Conservation (phyloP, 2,113 vertebrate genomes). For the Microcebus ravelobensis region DNA sequence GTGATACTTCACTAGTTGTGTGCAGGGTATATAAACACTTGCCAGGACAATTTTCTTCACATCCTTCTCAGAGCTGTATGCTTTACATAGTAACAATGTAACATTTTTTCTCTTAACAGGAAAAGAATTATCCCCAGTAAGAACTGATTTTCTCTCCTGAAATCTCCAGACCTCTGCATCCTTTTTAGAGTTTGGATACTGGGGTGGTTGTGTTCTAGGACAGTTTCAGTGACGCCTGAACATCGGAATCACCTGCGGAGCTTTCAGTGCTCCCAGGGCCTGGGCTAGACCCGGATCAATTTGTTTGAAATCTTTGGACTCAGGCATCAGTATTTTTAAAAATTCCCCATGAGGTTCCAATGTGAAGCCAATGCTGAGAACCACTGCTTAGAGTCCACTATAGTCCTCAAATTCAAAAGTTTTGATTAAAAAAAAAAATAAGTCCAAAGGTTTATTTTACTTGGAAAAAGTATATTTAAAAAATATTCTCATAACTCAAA, state of each 20-base stretch:
- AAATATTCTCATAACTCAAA: slow-evolving; percentile 47
- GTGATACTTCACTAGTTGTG: background rate
- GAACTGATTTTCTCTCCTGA: background rate
- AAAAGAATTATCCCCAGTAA: background rate
- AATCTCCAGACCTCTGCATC: background rate
- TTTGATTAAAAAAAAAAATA: background rate
- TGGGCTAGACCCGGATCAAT: background rate
- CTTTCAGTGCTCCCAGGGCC: background rate
- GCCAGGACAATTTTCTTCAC: background rate
- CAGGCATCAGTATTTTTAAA: background rate
- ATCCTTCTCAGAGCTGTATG: background rate
- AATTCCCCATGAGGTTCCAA: background rate
- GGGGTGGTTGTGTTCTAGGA: background rate
- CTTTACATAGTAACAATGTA: background rate
- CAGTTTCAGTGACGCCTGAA: background rate
- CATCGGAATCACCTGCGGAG: background rate
- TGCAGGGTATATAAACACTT: background rate
- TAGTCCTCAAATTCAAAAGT: background rate
- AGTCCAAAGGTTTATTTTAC: slow-evolving; percentile 26
- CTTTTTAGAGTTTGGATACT: background rate
- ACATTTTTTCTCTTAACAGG: background rate
- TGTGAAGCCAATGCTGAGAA: background rate
- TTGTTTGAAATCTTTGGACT: background rate
- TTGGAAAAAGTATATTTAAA: slow-evolving; percentile 42
- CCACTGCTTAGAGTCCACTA: background rate